These are phyloP conservation scores for Pungitius pungitius DNA, from an alignment of 2,113 vertebrate species.

Conservation along the genomic window DNA sequence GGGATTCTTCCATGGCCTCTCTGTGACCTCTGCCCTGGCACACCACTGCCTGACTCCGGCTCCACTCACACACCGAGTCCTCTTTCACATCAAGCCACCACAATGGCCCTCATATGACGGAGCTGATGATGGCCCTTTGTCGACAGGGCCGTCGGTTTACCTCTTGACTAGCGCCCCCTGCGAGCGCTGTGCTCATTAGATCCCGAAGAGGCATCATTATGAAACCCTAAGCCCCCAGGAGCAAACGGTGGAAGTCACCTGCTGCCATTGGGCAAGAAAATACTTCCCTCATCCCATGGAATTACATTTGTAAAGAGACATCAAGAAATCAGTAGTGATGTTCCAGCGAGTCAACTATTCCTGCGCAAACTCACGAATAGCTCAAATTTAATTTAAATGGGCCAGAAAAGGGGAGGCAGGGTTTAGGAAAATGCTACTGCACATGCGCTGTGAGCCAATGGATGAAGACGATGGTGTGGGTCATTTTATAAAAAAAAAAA, in stretches of 20 bases:
- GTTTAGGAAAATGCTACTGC: background rate
- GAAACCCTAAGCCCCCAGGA: background rate
- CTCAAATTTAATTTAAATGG: background rate
- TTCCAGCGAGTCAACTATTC: background rate
- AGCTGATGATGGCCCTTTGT: background rate
- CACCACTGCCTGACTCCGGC: constrained; percentile 24
- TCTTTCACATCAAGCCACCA: background rate
- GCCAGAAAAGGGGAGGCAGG: background rate
- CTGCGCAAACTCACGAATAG: background rate
- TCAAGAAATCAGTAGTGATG: background rate
- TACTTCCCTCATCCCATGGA: too few species aligned
- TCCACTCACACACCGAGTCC: constrained; percentile 1
- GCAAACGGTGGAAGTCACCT: background rate
- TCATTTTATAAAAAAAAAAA: background rate
- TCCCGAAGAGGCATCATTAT: background rate
- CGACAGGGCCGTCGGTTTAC: background rate
- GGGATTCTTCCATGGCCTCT: constrained; percentile 64
- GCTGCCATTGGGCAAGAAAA: background rate
- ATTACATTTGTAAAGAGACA: background rate
- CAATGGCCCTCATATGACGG: background rate
- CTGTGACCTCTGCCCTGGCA: constrained; percentile 61
- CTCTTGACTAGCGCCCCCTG: background rate
- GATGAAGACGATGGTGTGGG: background rate
- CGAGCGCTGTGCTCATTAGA: background rate
- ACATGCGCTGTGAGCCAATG: background rate